phyloP scores from a whole-genome alignment of 1,140 invertebrate species.

The Tetragnatha versicolor region DNA sequence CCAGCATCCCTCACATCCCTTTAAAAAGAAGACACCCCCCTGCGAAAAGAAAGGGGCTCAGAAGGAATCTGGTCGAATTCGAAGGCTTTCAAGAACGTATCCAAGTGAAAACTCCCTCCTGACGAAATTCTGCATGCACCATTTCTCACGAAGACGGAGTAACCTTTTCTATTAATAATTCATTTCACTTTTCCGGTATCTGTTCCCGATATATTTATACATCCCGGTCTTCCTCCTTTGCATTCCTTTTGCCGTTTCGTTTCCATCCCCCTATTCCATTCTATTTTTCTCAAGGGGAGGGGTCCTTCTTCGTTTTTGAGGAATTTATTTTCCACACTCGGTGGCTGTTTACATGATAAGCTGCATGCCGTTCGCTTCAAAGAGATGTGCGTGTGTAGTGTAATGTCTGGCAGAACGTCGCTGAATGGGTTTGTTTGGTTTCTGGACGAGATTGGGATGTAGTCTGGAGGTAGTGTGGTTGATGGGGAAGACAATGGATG shows the following conservation, averaged over 20 bases:
- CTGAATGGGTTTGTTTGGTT: no score
- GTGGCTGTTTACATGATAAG: constrained; percentile 22
- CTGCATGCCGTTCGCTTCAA: not conserved
- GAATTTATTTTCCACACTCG: constrained; percentile 15
- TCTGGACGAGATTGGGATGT: no score
- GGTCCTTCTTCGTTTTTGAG: not conserved
- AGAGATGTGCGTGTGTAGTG: constrained; percentile 9
- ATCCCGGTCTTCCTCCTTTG: not conserved
- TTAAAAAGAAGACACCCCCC: no score
- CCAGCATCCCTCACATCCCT: no score
- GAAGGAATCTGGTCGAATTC: constrained; percentile 12
- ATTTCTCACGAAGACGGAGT: constrained; percentile 16
- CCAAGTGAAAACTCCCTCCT: constrained; percentile 21
- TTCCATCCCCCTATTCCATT: not conserved
- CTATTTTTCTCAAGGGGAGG: not conserved
- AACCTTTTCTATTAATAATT: constrained; percentile 34
- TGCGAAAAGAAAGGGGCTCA: no score
- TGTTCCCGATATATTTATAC: constrained; percentile 8
- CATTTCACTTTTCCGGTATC: constrained; percentile 7
- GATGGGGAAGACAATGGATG: no score
- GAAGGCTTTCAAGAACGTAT: constrained; percentile 29
- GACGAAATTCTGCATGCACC: constrained; percentile 14
- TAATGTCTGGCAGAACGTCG: no score
- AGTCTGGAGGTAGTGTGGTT: no score
- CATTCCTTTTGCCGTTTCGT: not conserved